A percentile compares a stretch with the other conserved stretches of the same genome.
Conservation (phyloP, 2,888 invertebrate species). For the Tupiocoris notatus region DNA sequence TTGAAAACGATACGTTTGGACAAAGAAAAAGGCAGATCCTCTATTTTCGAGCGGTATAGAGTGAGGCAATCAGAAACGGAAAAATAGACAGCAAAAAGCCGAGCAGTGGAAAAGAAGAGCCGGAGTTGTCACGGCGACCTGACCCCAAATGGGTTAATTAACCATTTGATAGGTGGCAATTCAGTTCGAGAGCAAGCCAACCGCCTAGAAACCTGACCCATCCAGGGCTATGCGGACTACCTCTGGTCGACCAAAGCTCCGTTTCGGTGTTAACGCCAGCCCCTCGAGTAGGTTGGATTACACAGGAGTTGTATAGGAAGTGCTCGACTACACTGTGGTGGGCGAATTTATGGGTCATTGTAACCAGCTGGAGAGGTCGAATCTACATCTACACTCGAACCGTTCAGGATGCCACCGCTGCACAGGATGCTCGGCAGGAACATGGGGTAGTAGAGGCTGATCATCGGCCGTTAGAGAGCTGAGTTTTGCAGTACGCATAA, state of each 20-base stretch:
- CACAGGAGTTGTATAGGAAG: neutral
- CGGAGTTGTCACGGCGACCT: neutral
- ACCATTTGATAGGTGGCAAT: neutral
- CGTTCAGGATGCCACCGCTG: neutral
- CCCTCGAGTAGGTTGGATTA: no score
- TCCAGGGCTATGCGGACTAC: neutral
- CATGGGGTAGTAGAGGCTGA: neutral
- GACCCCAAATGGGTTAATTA: neutral
- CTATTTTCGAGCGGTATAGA: no score
- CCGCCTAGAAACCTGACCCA: neutral
- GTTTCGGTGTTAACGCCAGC: no score
- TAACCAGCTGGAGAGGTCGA: neutral
- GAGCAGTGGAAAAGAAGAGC: no score
- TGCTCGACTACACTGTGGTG: neutral
- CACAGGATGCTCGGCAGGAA: no score
- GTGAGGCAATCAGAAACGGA: no score
- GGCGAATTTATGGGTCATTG: neutral
- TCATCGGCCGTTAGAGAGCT: neutral
- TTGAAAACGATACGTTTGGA: no score
- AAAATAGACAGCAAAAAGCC: no score
- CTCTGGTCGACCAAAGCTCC: neutral
- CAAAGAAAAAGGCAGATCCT: no score
- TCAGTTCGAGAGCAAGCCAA: neutral
- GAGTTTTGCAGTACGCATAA: neutral
- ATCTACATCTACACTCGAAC: neutral